Evolutionary conservation across 2,113 vertebrate species (phyloP), one percentile per base, ranked within the genome.

Genomic region (Zosterops pallidus): DNA sequence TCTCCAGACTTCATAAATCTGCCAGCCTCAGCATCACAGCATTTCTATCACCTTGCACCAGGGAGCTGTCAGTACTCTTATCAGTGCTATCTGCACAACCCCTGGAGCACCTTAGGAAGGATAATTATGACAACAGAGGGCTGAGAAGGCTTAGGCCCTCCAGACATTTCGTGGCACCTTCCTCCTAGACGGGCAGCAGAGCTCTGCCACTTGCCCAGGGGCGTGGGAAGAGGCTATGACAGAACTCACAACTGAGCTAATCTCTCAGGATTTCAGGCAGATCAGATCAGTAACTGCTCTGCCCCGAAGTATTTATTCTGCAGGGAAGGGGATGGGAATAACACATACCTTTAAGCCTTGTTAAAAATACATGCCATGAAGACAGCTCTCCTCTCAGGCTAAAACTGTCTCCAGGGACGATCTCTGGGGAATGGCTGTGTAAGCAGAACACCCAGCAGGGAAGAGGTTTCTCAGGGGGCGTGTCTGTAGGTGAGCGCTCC

Each of bases 321-420:
- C 28, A 11, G 41, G 79, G 52, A 83, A 68, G 41, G 60, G 68
- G 39, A 67, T 21, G 47, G 60, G 56, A 93, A 53, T 90, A 57
- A 37, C 69, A 63, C 60, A 35, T 55, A 79, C 37, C 63, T 91
- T 90, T 75, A 84, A 90, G 88, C 68, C 71, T 88, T 60, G 79
- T 83, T 93, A 93, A 92, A 95, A 95, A 81, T 69, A 89, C 85
- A 93, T 57, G 57, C 37, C 28, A 15, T 22, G 49, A 92, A 92
- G 85, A 74, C 37, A 86, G 70, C 59, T 83, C 59, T 59, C 60
- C 89, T 91, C 35, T 47, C 52, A 37, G 71, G 39, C 82, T 86
- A 77, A 81, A 90, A 86, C 8, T 2, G 1, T 89, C 91, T 94
- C 94, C 24, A 33, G 84, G 63, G 92, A 94, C 11, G 24, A 37